phyloP scores from a whole-genome alignment of 2,888 invertebrate genomes.

The Agapetus fuscipes region DNA sequence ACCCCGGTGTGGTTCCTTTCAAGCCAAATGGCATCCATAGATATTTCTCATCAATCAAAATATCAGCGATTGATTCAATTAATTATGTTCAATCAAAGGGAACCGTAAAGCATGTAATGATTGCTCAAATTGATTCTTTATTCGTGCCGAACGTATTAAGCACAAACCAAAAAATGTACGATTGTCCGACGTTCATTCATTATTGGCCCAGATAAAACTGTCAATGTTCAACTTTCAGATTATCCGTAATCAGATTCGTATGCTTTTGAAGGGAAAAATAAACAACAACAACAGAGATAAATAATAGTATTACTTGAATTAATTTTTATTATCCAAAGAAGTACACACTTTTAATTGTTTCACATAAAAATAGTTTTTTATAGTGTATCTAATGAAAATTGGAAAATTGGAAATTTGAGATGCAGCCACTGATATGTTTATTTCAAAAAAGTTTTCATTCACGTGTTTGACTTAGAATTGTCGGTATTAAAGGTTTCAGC shows the following conservation, averaged over 20 bases:
- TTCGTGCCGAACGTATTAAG: conserved; percentile 6
- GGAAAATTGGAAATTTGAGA: too few species aligned
- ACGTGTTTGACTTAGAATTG: too few species aligned
- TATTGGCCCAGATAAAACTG: conserved; percentile 6
- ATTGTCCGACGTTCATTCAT: conserved; percentile 1
- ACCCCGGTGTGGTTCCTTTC: conserved; percentile 5
- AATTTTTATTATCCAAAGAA: too few species aligned
- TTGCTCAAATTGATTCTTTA: conserved; percentile 5
- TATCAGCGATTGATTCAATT: conserved; percentile 11
- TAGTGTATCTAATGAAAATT: too few species aligned
- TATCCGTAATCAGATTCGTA: neutral
- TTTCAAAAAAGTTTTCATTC: too few species aligned
- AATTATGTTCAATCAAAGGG: conserved; percentile 11
- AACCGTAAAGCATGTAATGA: conserved; percentile 1
- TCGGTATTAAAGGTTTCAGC: too few species aligned
- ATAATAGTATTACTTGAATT: too few species aligned
- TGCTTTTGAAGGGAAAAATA: neutral
- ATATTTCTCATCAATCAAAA: conserved; percentile 11
- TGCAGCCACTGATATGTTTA: too few species aligned
- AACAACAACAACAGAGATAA: neutral
- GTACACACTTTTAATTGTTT: too few species aligned
- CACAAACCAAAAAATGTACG: neutral
- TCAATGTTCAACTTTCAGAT: neutral
- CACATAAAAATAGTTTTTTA: too few species aligned
- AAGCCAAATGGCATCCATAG: conserved; percentile 9